Percentiles rank a stretch among this genome's conserved stretches.
These are phyloP conservation scores for Anthonomus grandis DNA, from an alignment of 1,140 invertebrate genomes.

Conservation along the genomic window DNA sequence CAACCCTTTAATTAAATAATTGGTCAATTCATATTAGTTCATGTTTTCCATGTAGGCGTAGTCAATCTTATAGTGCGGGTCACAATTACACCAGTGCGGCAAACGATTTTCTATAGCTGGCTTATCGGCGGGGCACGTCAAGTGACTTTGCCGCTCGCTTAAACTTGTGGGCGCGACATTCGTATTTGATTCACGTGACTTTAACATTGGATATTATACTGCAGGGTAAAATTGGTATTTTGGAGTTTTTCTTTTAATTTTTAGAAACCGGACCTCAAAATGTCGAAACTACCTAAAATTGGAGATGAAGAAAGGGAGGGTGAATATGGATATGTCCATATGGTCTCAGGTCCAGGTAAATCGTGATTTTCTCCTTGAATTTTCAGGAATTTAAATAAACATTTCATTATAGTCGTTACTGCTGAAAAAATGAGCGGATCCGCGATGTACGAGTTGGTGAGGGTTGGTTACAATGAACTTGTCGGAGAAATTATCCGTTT, in stretches of 20 bases:
- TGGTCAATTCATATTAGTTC: too few species aligned
- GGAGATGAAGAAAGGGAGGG: constrained; percentile 83
- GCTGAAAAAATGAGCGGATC: constrained; percentile 99
- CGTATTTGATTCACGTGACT: constrained; percentile 40
- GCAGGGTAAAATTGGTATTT: not conserved
- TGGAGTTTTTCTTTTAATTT: constrained; percentile 16
- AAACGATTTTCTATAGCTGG: not conserved
- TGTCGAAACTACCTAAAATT: constrained; percentile 68
- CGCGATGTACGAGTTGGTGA: constrained; percentile 99
- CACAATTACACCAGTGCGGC: constrained; percentile 25
- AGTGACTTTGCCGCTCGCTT: constrained; percentile 22
- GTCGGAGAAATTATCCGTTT: constrained; percentile 99
- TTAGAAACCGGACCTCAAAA: constrained; percentile 41
- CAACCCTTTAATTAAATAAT: too few species aligned
- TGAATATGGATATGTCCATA: constrained; percentile 92
- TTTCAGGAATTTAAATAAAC: not conserved
- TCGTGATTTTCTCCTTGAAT: too few species aligned
- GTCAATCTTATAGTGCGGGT: constrained; percentile 22
- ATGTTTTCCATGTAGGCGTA: constrained; percentile 34
- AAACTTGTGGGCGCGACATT: constrained; percentile 31
- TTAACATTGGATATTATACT: too few species aligned
- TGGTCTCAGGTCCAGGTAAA: constrained; percentile 95
- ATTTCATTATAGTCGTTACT: constrained; percentile 80
- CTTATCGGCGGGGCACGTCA: constrained; percentile 1
- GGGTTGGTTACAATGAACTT: constrained; percentile 96